Percentiles rank a stretch among this genome's conserved stretches.
These are phyloP conservation scores for Atta texana DNA, from an alignment of 1,140 invertebrate species.

Conservation along the genomic window DNA sequence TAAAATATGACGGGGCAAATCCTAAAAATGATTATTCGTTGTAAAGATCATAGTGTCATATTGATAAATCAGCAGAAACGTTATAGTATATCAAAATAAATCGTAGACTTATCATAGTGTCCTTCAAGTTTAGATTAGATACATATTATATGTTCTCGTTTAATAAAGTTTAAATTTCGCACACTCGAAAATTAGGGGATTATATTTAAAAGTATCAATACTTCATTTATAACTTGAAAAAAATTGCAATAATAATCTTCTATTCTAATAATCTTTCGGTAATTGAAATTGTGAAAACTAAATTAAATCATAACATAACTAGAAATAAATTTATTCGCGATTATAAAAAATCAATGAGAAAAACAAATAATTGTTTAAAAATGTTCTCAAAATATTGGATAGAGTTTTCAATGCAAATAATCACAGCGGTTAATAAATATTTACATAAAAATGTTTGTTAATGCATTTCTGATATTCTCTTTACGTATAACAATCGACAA, in stretches of 20 bases:
- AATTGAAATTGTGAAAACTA: neutral
- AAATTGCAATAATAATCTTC: too few relatives aligned
- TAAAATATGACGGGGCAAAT: neutral
- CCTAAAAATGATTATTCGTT: constrained; percentile 4
- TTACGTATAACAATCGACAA: neutral
- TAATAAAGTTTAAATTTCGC: neutral
- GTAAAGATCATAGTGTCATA: constrained; percentile 34
- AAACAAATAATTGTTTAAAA: neutral
- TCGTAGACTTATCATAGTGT: constrained; percentile 6
- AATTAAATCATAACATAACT: neutral
- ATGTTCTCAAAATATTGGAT: neutral
- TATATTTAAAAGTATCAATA: neutral
- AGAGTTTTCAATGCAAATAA: neutral
- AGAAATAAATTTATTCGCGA: neutral
- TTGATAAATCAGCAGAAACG: neutral
- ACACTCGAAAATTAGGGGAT: neutral
- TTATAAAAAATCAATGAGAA: neutral
- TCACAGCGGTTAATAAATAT: neutral
- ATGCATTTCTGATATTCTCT: neutral
- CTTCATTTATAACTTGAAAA: too few relatives aligned
- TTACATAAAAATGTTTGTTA: neutral
- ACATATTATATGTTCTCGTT: neutral
- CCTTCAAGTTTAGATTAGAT: neutral
- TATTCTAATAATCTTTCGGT: neutral
- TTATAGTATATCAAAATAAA: constrained; percentile 4